phyloP scores from a whole-genome alignment of 2,888 invertebrate species.

The Omphaloscelis lunosa region DNA sequence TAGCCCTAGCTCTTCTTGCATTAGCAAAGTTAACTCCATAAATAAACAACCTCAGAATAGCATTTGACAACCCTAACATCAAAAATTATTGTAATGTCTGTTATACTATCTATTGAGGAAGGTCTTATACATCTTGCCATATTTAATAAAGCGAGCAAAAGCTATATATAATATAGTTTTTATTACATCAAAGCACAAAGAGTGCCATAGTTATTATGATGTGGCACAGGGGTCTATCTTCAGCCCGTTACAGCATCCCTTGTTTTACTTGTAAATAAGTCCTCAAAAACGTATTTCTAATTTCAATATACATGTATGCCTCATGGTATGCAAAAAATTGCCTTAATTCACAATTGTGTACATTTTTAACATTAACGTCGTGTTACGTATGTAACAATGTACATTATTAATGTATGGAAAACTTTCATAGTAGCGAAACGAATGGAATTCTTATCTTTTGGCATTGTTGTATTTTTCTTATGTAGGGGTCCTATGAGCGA shows the following conservation, averaged over 20 bases:
- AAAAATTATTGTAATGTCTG: background rate
- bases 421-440: constrained; percentile 65
- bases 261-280: background rate
- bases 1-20: background rate
- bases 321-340: background rate
- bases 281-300: background rate
- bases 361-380: constrained; percentile 44
- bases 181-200: background rate
- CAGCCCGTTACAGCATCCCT: background rate
- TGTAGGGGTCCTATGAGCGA: constrained; percentile 84
- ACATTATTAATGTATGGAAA: constrained; percentile 56
- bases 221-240: background rate
- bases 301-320: background rate
- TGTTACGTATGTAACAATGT: constrained; percentile 53
- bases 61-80: background rate
- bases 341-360: constrained; percentile 39
- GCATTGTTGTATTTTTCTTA: constrained; percentile 85
- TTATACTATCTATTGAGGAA: background rate
- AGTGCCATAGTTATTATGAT: background rate
- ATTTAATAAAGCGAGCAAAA: background rate
- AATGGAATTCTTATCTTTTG: constrained; percentile 72
- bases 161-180: too few relatives aligned
- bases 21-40: background rate
- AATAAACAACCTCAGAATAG: background rate
- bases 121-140: background rate